These are phyloP conservation scores for Podiceps cristatus DNA, from an alignment of 2,113 vertebrate species.

Conservation along the genomic window DNA sequence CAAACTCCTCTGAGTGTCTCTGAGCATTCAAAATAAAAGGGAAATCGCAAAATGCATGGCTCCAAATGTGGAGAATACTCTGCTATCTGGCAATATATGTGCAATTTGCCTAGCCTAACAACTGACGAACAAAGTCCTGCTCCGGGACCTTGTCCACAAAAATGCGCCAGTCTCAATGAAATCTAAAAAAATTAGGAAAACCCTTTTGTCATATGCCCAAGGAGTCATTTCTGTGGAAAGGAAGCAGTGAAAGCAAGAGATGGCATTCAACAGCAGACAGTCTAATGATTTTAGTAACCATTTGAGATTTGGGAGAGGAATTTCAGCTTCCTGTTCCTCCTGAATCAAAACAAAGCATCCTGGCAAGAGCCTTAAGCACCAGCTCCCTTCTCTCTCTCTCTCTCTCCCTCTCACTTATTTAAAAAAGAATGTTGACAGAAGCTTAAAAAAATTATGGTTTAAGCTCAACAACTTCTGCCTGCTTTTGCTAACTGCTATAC, in stretches of 20 bases:
- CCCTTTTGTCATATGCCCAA: not conserved
- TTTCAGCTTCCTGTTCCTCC: not conserved
- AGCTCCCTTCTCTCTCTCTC: not conserved
- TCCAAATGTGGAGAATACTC: not conserved
- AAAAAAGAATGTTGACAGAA: not conserved
- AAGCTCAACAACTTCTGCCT: not conserved
- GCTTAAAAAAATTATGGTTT: accelerated
- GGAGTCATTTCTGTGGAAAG: not conserved
- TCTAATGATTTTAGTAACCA: not conserved
- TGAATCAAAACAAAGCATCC: not conserved
- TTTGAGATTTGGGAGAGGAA: not conserved
- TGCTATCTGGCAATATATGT: not conserved
- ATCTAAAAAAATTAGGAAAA: not conserved
- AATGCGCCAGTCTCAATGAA: not conserved
- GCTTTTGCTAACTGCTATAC: not conserved
- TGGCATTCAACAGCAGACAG: not conserved
- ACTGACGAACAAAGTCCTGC: not conserved
- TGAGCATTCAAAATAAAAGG: not conserved
- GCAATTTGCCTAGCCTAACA: not conserved
- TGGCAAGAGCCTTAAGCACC: not conserved
- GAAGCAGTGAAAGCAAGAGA: not conserved
- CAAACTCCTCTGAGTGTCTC: not conserved
- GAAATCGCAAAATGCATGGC: not conserved
- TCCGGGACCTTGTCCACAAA: not conserved
- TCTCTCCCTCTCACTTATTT: not conserved